Conservation (phyloP, 1,140 invertebrate genomes). For the Papilio polyxenes region DNA sequence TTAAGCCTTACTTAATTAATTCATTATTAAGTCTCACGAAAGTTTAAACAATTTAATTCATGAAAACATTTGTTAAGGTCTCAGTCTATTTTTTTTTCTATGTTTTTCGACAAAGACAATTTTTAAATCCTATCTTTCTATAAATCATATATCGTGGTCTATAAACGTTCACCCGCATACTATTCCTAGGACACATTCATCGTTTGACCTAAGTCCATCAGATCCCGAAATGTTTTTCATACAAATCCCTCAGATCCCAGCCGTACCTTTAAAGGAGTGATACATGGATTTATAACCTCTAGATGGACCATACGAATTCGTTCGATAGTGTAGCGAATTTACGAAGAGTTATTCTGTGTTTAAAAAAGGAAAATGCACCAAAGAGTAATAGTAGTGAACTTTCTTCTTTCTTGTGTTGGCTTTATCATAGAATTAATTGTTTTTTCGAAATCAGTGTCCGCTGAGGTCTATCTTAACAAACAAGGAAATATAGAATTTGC, state of each 20-base stretch:
- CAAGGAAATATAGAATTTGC: no score
- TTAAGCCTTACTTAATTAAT: no score
- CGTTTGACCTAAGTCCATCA: constrained; percentile 35
- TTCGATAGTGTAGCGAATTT: neutral
- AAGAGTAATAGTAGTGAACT: no score
- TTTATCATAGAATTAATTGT: no score
- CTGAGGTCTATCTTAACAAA: no score
- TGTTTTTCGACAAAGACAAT: neutral
- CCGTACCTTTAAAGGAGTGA: constrained; percentile 58
- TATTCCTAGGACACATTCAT: constrained; percentile 42
- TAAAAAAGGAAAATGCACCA: no score
- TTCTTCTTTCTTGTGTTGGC: no score
- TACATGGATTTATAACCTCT: constrained; percentile 1
- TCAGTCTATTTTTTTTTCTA: neutral
- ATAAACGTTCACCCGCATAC: neutral
- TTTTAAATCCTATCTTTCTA: neutral
- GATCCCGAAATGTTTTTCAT: constrained; percentile 47
- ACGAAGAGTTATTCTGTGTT: neutral
- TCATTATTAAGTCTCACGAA: no score
- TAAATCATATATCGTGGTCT: neutral
- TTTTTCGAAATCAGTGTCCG: no score
- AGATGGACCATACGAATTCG: neutral
- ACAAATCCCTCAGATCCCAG: constrained; percentile 47
- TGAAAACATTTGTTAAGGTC: neutral
- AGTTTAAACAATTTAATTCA: no score